Conservation (phyloP, 2,888 invertebrate genomes). For the Lycaena phlaeas region DNA sequence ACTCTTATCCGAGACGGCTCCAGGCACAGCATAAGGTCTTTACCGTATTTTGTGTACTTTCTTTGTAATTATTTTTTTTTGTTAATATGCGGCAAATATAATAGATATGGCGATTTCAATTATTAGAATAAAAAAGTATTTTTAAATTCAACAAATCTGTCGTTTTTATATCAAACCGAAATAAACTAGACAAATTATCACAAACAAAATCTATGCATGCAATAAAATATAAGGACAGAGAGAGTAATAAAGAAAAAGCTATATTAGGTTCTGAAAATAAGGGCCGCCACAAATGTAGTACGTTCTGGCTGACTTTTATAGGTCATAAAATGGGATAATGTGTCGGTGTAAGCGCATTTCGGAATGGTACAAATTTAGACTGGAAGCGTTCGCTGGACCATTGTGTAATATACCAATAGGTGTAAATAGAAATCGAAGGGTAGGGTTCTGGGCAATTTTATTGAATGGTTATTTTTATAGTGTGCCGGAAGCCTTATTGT, state of each 20-base stretch:
- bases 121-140: not conserved
- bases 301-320: conserved; percentile 66
- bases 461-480: conserved; percentile 4
- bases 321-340: conserved; percentile 70
- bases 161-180: too few relatives aligned
- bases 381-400: conserved; percentile 45
- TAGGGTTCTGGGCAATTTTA: conserved; percentile 2
- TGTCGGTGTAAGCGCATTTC: conserved; percentile 65
- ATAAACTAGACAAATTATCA: too few relatives aligned
- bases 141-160: too few relatives aligned
- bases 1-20: too few relatives aligned
- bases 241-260: conserved; percentile 3
- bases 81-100: too few relatives aligned
- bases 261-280: conserved; percentile 35
- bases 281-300: conserved; percentile 66
- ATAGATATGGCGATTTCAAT: too few relatives aligned
- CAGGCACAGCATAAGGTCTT: too few relatives aligned
- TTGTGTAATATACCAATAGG: conserved; percentile 32
- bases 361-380: conserved; percentile 69
- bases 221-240: conserved; percentile 53
- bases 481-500: conserved; percentile 2
- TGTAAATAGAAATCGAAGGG: conserved; percentile 7
- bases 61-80: too few relatives aligned
- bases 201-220: conserved; percentile 47
- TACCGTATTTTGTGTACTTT: too few relatives aligned